Evolutionary conservation across 2,888 invertebrate genomes (phyloP), one percentile per base, ranked within the genome.

Genomic region (Hedychridium roseum): DNA sequence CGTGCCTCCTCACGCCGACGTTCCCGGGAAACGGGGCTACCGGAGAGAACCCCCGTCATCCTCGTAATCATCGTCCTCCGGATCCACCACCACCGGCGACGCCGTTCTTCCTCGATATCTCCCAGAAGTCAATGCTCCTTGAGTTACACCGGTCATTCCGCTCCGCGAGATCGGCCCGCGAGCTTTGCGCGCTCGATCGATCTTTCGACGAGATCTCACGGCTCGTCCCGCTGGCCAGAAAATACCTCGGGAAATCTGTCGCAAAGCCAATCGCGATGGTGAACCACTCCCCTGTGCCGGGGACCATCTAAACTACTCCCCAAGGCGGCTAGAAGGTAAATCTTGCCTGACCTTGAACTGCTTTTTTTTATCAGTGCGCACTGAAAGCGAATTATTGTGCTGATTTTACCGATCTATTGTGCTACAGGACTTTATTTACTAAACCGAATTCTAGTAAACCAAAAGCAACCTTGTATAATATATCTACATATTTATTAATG

Each of bases 141-240:
- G 50, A 50, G 51, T 57, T 66, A 54, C 40, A 39, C n/a, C 41
- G 41, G 55, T 32, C 68, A 70, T 55, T 71, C 59, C 39, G 54
- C 53, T 46, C 54, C 46, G 60, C 36, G 61, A 50, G 57, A 59
- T 63, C 60, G 57, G 54, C 43, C 44, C 55, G 54, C 49, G 44
- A 54, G 54, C 57, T 58, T 54, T n/a, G n/a, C n/a, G n/a, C n/a
- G n/a, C 63, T 53, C 31, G 30, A 27, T 51, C 42, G 37, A 32
- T 50, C 40, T 40, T 21, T 27, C 54, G 44, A 20, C 41, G 20
- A 47, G 23, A 17, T 32, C 28, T 7, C 20, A 11, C 23, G 3
- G 5, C 2, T 34, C 21, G 11, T 43, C 11, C 27, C 18, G 31
- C 44, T n/a, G n/a, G n/a, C n/a, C n/a, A n/a, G n/a, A n/a, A n/a